Conservation (phyloP, 2,113 vertebrate species). For the Myrmecobius fasciatus region DNA sequence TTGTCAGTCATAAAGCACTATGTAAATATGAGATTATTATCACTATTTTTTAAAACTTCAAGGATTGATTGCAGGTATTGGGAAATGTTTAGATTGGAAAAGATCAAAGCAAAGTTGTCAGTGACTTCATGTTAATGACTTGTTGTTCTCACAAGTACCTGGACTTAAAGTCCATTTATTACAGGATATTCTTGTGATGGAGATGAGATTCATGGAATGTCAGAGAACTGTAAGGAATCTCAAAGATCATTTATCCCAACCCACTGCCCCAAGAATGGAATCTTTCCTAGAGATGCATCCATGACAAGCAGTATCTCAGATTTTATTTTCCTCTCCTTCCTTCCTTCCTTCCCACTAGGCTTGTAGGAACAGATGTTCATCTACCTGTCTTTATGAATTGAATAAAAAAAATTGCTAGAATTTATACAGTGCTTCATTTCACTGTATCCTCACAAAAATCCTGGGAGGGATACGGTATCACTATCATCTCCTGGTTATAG, state of each 20-base stretch:
- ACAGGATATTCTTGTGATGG: neutral
- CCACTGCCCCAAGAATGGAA: neutral
- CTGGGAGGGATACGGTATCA: neutral
- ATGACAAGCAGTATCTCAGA: neutral
- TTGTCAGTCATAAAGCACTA: neutral
- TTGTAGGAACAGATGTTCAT: neutral
- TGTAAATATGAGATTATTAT: no score
- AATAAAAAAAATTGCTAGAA: neutral
- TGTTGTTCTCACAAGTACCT: neutral
- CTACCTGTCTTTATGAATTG: neutral
- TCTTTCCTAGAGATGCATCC: neutral
- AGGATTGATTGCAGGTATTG: no score
- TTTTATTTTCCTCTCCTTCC: neutral
- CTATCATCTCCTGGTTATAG: neutral
- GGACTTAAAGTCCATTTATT: neutral
- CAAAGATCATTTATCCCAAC: neutral
- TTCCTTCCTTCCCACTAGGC: neutral
- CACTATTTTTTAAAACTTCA: no score
- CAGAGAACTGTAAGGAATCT: neutral
- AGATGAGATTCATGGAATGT: neutral
- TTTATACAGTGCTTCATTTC: neutral
- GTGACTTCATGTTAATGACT: neutral
- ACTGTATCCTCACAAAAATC: neutral
- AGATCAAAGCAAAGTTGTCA: neutral
- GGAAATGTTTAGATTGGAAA: neutral